Evolutionary conservation across 1,140 invertebrate genomes (phyloP).

Genomic region (Orchestia grillus): DNA sequence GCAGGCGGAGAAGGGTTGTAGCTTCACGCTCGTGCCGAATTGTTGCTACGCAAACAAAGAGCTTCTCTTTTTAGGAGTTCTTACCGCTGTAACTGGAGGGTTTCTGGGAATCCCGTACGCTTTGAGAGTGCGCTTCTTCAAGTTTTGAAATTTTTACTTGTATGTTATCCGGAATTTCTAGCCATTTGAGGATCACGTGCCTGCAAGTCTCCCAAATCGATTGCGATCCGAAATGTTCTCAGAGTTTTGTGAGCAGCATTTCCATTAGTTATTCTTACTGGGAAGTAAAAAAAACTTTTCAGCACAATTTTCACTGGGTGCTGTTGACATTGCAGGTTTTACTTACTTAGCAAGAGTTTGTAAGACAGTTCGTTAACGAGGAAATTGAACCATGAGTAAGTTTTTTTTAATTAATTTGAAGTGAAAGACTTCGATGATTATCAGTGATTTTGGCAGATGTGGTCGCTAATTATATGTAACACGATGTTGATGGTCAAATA

Average conservation of each 20-base stretch:
- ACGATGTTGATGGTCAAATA: background rate
- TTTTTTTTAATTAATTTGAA: background rate
- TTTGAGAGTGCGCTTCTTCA: background rate
- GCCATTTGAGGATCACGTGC: too few species aligned
- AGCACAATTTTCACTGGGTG: too few species aligned
- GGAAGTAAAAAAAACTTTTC: too few species aligned
- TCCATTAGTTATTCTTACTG: too few species aligned
- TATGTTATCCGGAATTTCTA: too few species aligned
- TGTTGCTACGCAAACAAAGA: background rate
- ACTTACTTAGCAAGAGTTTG: too few species aligned
- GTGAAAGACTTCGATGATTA: background rate
- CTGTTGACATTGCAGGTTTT: too few species aligned
- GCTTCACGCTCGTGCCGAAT: background rate
- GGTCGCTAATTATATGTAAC: background rate
- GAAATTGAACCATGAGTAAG: too few species aligned
- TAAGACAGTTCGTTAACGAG: too few species aligned
- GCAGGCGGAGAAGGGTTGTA: background rate
- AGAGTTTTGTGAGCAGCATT: too few species aligned
- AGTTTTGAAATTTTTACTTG: background rate
- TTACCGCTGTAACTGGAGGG: background rate
- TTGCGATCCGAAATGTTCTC: too few species aligned
- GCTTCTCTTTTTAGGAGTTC: background rate
- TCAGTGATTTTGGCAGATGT: background rate
- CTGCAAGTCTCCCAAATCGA: too few species aligned
- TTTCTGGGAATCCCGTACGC: background rate